Evolutionary conservation across 1,140 invertebrate species (phyloP).

Genomic region (Achatina immaculata): DNA sequence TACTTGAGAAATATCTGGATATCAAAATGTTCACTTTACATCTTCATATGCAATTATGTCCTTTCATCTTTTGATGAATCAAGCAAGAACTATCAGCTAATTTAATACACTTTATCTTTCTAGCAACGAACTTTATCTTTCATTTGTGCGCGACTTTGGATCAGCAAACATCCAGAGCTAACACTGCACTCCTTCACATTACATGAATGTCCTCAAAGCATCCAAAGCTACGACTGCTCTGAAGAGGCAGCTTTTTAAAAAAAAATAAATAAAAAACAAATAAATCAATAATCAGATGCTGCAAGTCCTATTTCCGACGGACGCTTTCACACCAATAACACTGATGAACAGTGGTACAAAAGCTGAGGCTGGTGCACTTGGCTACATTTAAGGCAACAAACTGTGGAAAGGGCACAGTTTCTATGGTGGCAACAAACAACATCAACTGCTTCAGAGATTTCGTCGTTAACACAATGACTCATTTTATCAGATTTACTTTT

Average conservation of each 20-base stretch:
- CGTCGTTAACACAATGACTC: not conserved
- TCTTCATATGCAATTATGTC: not conserved
- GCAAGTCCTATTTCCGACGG: not conserved
- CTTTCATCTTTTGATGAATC: not conserved
- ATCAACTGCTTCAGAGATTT: not conserved
- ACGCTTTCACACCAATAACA: not conserved
- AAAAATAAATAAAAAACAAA: no score
- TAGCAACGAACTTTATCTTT: no score
- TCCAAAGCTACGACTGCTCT: not conserved
- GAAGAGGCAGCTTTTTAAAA: not conserved
- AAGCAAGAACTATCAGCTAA: not conserved
- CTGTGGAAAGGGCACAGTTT: not conserved
- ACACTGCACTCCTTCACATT: no score
- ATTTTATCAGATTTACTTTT: no score
- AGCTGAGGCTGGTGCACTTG: not conserved
- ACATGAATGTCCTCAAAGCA: not conserved
- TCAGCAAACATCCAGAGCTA: no score
- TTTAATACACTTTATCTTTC: no score
- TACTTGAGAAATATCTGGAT: slow-evolving; percentile 1
- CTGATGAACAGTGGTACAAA: not conserved
- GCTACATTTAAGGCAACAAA: not conserved
- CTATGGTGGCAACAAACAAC: not conserved
- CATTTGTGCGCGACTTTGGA: no score
- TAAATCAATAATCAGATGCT: no score
- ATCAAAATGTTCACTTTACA: not conserved